A percentile compares a stretch with the other conserved stretches of the same genome.
Conservation (phyloP, 2,797 vertebrate genomes). For the Distichodus sexfasciatus region DNA sequence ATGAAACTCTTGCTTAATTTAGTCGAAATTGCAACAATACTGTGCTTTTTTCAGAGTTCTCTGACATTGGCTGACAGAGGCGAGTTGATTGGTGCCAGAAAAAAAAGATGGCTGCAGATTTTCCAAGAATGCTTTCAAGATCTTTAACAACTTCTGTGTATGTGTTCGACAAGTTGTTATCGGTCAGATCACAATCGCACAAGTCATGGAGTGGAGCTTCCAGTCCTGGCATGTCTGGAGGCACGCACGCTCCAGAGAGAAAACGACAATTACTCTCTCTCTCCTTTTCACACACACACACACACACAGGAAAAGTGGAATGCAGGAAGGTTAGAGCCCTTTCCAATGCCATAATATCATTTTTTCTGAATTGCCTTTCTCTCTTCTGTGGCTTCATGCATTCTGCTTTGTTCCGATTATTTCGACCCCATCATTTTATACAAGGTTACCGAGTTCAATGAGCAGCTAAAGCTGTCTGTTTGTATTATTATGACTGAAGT, state of each 20-base stretch:
- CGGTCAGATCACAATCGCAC: slow-evolving; percentile 53
- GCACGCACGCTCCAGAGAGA: slow-evolving; percentile 38
- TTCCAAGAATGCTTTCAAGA: slow-evolving; percentile 64
- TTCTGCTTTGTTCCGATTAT: slow-evolving; percentile 11
- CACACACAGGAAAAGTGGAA: slow-evolving; percentile 27
- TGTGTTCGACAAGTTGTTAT: slow-evolving; percentile 60
- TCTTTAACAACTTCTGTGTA: slow-evolving; percentile 55
- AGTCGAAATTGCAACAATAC: slow-evolving; percentile 32
- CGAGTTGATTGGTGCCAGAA: slow-evolving; percentile 57
- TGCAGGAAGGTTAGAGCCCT: slow-evolving; percentile 19
- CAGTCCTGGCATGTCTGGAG: slow-evolving; percentile 57
- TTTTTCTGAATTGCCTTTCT: slow-evolving; percentile 7
- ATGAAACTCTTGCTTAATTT: slow-evolving; percentile 31
- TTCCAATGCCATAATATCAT: slow-evolving; percentile 6
- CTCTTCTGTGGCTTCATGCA: background rate
- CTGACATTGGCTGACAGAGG: slow-evolving; percentile 45
- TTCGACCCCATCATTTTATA: slow-evolving; percentile 3
- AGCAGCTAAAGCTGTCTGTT: background rate
- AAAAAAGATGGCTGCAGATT: slow-evolving; percentile 60
- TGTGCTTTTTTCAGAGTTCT: slow-evolving; percentile 6
- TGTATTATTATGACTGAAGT: background rate
- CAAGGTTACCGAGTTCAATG: background rate
- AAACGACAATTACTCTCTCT: slow-evolving; percentile 24
- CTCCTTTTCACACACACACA: slow-evolving; percentile 31
- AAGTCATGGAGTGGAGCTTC: slow-evolving; percentile 52